phyloP scores from a whole-genome alignment of 2,797 vertebrate species.

The Anas georgica region DNA sequence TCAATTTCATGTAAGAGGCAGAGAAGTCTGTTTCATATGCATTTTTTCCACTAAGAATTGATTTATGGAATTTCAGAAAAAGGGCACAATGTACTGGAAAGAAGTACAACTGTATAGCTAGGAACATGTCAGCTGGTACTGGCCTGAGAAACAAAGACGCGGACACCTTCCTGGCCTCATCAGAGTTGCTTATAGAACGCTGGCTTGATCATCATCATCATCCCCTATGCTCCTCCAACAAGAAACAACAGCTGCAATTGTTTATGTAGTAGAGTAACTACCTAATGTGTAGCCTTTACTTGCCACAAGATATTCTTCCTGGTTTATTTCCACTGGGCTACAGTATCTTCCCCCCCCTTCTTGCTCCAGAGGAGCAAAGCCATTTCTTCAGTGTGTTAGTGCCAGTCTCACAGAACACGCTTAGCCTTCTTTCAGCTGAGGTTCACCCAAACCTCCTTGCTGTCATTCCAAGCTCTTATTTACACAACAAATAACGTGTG shows the following conservation, averaged over 20 bases:
- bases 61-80: not conserved
- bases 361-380: not conserved
- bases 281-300: not conserved
- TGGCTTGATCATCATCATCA: too few species aligned
- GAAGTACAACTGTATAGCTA: not conserved
- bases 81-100: not conserved
- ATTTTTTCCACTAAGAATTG: not conserved
- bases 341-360: not conserved
- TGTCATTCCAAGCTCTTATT: not conserved
- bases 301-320: not conserved
- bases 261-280: not conserved
- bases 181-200: not conserved
- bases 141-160: not conserved
- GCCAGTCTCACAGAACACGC: not conserved
- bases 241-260: not conserved
- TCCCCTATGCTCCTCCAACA: too few species aligned
- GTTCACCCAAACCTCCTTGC: not conserved
- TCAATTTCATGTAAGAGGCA: accelerated
- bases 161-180: not conserved
- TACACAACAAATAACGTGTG: not conserved
- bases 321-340: not conserved
- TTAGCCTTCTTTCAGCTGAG: not conserved
- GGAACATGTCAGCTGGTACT: not conserved
- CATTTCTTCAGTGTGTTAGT: not conserved
- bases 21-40: not conserved